These are phyloP conservation scores for Tonatia bakeri DNA, from an alignment of 2,113 vertebrate genomes.

Conservation along the genomic window DNA sequence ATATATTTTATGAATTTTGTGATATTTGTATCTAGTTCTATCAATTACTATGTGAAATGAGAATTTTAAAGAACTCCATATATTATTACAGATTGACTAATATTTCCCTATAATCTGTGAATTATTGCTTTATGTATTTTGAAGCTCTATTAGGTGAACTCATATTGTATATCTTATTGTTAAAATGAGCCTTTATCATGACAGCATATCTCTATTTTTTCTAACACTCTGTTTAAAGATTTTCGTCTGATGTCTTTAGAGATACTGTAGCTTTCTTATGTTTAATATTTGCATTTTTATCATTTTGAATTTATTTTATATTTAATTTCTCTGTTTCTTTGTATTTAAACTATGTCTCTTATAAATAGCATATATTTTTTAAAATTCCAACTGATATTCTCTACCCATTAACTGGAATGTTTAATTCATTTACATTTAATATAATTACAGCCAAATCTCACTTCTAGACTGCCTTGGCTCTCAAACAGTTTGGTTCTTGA, in stretches of 20 bases:
- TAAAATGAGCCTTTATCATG: not conserved
- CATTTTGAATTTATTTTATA: not conserved
- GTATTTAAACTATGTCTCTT: not conserved
- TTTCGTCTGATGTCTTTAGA: not conserved
- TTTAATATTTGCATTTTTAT: not conserved
- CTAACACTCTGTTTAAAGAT: not conserved
- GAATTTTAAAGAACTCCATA: not conserved
- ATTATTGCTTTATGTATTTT: not conserved
- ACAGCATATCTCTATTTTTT: not conserved
- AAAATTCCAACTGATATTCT: not conserved
- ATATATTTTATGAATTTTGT: not conserved
- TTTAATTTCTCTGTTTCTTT: not conserved
- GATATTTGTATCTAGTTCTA: not conserved
- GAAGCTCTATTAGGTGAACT: not conserved
- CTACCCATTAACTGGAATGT: not conserved
- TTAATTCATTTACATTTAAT: not conserved
- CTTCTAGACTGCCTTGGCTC: too few relatives aligned
- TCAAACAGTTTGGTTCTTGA: too few relatives aligned
- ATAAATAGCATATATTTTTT: not conserved
- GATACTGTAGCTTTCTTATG: not conserved
- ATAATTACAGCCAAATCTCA: not conserved
- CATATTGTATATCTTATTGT: not conserved
- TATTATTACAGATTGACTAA: not conserved
- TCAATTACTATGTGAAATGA: not conserved
- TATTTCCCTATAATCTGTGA: not conserved